Base-by-base conservation (phyloP, 2,888 invertebrate species). In the Rhamnusium bicolor region DNA sequence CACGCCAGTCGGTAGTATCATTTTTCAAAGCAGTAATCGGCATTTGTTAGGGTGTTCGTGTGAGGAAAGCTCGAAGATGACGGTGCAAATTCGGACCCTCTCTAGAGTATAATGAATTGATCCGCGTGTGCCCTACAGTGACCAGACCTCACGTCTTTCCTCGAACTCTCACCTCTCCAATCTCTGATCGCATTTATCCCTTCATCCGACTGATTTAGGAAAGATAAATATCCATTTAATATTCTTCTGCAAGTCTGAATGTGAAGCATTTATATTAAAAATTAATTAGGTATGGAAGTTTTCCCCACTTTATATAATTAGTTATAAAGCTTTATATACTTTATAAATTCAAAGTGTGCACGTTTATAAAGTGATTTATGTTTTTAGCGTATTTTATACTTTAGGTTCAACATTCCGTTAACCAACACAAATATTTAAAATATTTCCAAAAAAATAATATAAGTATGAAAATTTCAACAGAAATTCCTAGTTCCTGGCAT, bases 51-150 rank as follows among this genome's bases (percentile, higher is more conserved):
- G 79, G 80, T 72, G 78, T 79, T 77, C 75, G 81, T 72, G 77
- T 76, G 76, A 76, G 78, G 79, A 81, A 79, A 77, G 75, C 80
- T 74, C 81, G 73, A 82, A 84, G 86, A 86, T 86, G 86, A 86
- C 86, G 84, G 82, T 86, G 86, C 86, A 85, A 84, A 83, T 84
- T 84, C 83, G 81, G 83, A 84, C 85, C 86, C 87, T 86, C 86
- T 85, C 83, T 77, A 77, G 84, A 82, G 85, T 81, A 84, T 86
- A 87, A 87, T 87, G 86, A 86, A 86, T 87, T 86, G 86, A 86
- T 86, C 85, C 86, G 86, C 85, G 86, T 84, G 85, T 84, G 82
- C 84, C 83, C 84, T 81, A 82, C 80, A 83, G 80, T 84, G 83
- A 84, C 83, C 84, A 83, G 79, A 77, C 80, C 79, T 81, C 80